Base-by-base conservation (phyloP, 1,140 invertebrate genomes). In the Cardiocondyla obscurior region DNA sequence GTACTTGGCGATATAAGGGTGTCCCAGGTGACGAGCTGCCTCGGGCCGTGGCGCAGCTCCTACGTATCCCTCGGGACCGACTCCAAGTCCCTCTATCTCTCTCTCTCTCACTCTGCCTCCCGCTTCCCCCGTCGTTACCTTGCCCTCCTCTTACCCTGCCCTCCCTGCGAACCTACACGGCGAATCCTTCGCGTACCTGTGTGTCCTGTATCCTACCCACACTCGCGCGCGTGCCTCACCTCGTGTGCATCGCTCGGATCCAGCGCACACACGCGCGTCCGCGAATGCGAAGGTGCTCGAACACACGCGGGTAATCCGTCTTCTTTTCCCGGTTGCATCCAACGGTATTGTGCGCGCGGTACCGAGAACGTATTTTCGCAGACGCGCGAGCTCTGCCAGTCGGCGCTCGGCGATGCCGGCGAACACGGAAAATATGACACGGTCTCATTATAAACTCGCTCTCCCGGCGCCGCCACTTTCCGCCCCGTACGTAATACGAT, bases 21-120 rank as follows among this genome's bases (percentile, higher is more conserved):
- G 91, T 92, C 92, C 91, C 92, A 93, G 91, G 92, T 93, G 92
- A 93, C 91, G 92, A 92, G 92, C 90, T 90, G 92, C 92, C 92
- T 92, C 90, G 90, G 91, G 91, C 91, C 92, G 86, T 91, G 91
- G 86, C 91, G 89, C 90, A 84, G 91, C 90, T 88, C 74, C 91
- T 92, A 92, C 91, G 91, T 89, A 90, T 90, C 92, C 90, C 91
- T 39, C 85, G 92, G 90, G 92, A 92, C 85, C 88, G 85, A 90
- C 90, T 92, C 87, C 86, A 73, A 76, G 82, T 86, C 73, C 83
- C 86, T 85, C 85, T 55, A 42, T 82, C 81, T 72, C 83, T 69
- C 74, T 65, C 77, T 77, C 84, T 67, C 33, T 55, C 74, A 64
- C 77, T 67, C 73, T 73, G 72, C 74, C 62, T 30, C 55, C 30